Evolutionary conservation across 2,888 invertebrate species (phyloP).

Genomic region (Aspidiotus rigidus): DNA sequence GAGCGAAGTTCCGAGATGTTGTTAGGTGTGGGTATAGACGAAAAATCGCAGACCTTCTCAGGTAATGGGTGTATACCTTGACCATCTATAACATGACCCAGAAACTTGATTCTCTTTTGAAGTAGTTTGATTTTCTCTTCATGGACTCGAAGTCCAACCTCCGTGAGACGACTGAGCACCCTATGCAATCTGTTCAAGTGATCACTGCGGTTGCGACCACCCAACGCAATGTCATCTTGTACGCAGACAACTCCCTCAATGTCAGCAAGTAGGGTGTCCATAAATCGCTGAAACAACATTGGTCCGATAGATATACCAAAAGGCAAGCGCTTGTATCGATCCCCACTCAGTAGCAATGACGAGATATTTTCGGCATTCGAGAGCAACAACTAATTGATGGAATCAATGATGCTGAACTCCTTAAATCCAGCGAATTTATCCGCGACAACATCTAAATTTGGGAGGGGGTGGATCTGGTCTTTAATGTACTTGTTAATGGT

Average conservation of each 20-base stretch:
- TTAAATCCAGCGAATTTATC: neutral
- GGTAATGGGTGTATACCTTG: too few species aligned
- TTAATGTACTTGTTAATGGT: neutral
- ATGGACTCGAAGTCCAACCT: too few species aligned
- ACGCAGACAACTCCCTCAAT: conserved; percentile 39
- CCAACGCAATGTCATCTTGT: conserved; percentile 39
- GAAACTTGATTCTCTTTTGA: too few species aligned
- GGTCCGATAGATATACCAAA: conserved; percentile 40
- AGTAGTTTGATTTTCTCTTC: too few species aligned
- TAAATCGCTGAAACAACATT: conserved; percentile 39
- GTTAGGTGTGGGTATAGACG: too few species aligned
- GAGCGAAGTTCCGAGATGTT: too few species aligned
- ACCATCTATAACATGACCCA: too few species aligned
- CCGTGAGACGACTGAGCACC: too few species aligned
- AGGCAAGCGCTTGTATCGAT: conserved; percentile 37
- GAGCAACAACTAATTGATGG: neutral
- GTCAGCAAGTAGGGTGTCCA: conserved; percentile 40
- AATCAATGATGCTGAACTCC: conserved; percentile 8
- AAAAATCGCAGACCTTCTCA: too few species aligned
- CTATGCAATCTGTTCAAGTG: too few species aligned
- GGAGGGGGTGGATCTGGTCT: neutral
- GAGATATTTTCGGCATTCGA: neutral
- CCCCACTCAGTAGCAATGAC: conserved; percentile 6
- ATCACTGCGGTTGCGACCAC: conserved; percentile 1
- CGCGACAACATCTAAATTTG: neutral